phyloP scores from a whole-genome alignment of 2,888 invertebrate species.

The Eumerus sabulonum region DNA sequence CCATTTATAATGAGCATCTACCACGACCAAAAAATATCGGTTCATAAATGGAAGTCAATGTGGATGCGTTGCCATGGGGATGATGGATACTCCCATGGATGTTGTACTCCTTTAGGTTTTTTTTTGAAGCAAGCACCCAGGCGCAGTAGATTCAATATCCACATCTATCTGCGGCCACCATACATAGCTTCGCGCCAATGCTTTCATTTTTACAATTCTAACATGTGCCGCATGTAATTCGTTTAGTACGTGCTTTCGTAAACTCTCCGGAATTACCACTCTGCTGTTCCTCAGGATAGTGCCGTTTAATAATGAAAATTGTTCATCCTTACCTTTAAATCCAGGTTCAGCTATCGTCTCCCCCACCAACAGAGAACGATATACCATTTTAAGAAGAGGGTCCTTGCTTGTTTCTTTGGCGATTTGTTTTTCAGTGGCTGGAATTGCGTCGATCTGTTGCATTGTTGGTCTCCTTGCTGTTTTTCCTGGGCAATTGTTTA shows the following conservation, averaged over 20 bases:
- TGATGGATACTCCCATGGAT: constrained; percentile 28
- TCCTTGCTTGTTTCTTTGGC: constrained; percentile 7
- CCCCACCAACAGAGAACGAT: neutral
- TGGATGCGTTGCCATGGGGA: constrained; percentile 19
- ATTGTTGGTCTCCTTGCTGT: neutral
- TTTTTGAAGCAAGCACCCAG: constrained; percentile 14
- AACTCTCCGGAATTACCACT: constrained; percentile 8
- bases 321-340: constrained; percentile 22
- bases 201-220: constrained; percentile 30
- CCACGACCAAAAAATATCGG: constrained; percentile 25
- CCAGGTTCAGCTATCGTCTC: neutral
- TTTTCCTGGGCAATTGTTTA: neutral
- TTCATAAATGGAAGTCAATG: constrained; percentile 28
- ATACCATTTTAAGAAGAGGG: constrained; percentile 10
- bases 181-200: constrained; percentile 14
- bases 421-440: constrained; percentile 22
- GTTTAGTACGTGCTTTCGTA: neutral
- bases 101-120: constrained; percentile 1
- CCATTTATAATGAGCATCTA: constrained; percentile 27
- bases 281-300: constrained; percentile 19
- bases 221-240: constrained; percentile 19
- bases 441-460: constrained; percentile 12
- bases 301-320: constrained; percentile 17
- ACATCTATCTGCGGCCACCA: constrained; percentile 30
- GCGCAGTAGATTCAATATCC: constrained; percentile 15